Percentiles rank a stretch among this genome's conserved stretches.
Conservation (phyloP, 2,797 vertebrate species). For the Coregonus suidteri region DNA sequence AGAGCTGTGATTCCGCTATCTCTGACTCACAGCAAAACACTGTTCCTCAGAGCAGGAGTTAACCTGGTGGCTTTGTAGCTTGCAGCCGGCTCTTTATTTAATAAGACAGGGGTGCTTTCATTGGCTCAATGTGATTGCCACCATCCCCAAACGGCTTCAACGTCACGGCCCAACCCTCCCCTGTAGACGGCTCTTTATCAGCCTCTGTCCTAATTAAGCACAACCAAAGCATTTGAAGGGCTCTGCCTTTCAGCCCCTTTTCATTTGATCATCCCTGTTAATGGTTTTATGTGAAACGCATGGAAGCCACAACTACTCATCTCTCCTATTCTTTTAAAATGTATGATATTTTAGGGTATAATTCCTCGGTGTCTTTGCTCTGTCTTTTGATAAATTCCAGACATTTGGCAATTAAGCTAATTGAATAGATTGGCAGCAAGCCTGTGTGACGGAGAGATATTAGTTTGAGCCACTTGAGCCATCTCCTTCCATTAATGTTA, state of each 20-base stretch:
- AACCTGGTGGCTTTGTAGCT: slow-evolving; percentile 48
- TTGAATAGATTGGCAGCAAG: slow-evolving; percentile 58
- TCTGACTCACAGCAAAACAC: slow-evolving; percentile 40
- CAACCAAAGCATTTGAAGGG: slow-evolving; percentile 27
- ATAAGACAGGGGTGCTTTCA: slow-evolving; percentile 55
- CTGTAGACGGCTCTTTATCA: slow-evolving; percentile 41
- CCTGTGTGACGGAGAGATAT: slow-evolving; percentile 57
- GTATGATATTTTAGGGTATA: slow-evolving; percentile 39
- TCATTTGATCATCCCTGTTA: slow-evolving; percentile 34
- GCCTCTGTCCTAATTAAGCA: slow-evolving; percentile 42
- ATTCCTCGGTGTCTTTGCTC: slow-evolving; percentile 22
- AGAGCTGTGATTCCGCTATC: slow-evolving; percentile 36
- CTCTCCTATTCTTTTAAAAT: slow-evolving; percentile 40
- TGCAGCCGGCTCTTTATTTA: slow-evolving; percentile 43
- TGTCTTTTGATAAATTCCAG: slow-evolving; percentile 47
- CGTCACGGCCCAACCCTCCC: slow-evolving; percentile 26
- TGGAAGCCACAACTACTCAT: slow-evolving; percentile 43
- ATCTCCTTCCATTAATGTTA: slow-evolving; percentile 35
- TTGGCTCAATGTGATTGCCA: slow-evolving; percentile 52
- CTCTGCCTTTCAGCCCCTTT: slow-evolving; percentile 19
- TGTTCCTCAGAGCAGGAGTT: slow-evolving; percentile 36
- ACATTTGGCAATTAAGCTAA: slow-evolving; percentile 61
- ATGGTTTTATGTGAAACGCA: slow-evolving; percentile 38
- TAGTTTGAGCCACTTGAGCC: slow-evolving; percentile 41
- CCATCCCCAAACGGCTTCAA: slow-evolving; percentile 40